These are phyloP conservation scores for Dynastes grantii DNA, from an alignment of 2,888 invertebrate genomes.

Conservation along the genomic window DNA sequence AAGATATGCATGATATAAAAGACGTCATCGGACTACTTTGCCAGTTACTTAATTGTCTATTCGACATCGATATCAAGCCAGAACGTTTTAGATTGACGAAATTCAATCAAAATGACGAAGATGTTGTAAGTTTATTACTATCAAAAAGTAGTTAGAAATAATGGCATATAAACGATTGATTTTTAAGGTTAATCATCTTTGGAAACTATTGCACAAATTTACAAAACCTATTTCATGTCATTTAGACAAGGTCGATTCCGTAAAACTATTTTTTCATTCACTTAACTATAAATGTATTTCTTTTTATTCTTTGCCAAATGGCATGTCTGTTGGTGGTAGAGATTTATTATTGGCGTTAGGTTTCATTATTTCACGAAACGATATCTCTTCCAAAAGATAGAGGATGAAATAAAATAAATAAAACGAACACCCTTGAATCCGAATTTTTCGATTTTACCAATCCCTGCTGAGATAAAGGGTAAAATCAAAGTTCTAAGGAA, in stretches of 20 bases:
- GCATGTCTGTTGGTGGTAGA: constrained; percentile 60
- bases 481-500: not conserved
- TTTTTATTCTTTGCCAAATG: constrained; percentile 64
- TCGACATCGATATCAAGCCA: constrained; percentile 63
- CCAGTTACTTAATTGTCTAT: constrained; percentile 64
- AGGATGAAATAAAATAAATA: constrained; percentile 55
- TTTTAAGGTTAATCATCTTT: constrained; percentile 59
- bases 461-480: not conserved
- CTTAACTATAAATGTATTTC: constrained; percentile 65
- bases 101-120: constrained; percentile 62
- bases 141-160: not conserved
- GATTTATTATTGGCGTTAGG: constrained; percentile 66
- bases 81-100: constrained; percentile 68
- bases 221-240: constrained; percentile 35
- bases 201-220: constrained; percentile 62
- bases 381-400: constrained; percentile 59
- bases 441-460: constrained; percentile 38
- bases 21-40: constrained; percentile 65
- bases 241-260: constrained; percentile 60
- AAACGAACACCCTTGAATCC: constrained; percentile 53
- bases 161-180: not conserved
- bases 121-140: constrained; percentile 62
- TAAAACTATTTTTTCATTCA: constrained; percentile 65
- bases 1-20: constrained; percentile 65
- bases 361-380: constrained; percentile 65